phyloP scores from a whole-genome alignment of 2,797 vertebrate species.

The Catamblyrhynchus diadema region DNA sequence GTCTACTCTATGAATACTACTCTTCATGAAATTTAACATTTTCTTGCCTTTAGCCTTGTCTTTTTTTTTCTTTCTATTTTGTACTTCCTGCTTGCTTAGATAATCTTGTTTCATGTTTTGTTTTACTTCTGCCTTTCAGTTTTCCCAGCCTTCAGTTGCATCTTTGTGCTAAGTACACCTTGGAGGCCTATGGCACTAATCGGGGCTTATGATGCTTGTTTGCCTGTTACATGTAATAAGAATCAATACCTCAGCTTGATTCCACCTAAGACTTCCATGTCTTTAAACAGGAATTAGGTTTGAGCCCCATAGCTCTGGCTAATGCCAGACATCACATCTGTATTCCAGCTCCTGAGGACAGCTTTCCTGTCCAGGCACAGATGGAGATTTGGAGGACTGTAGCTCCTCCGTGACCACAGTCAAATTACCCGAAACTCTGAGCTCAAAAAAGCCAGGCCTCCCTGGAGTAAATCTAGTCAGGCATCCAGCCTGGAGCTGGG shows the following conservation, averaged over 20 bases:
- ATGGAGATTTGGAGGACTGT: not conserved
- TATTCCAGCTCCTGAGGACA: constrained; percentile 35
- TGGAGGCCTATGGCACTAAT: not conserved
- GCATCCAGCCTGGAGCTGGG: not conserved
- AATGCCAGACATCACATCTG: not conserved
- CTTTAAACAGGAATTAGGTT: constrained; percentile 36
- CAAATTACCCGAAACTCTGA: not conserved
- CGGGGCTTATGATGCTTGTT: not conserved
- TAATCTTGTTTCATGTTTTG: not conserved
- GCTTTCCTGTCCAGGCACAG: not conserved
- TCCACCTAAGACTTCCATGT: constrained; percentile 1
- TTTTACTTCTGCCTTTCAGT: not conserved
- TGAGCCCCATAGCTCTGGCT: constrained; percentile 29
- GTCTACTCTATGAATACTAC: not conserved
- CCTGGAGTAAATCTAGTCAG: not conserved
- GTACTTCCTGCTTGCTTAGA: not conserved
- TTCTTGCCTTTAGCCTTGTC: not conserved
- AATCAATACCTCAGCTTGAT: constrained; percentile 32
- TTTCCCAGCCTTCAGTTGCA: not conserved
- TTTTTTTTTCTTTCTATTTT: not conserved
- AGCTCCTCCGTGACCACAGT: not conserved
- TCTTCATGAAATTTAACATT: not conserved
- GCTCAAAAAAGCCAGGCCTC: not conserved
- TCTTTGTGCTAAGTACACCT: not conserved
- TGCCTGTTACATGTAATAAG: not conserved